phyloP scores from a whole-genome alignment of 2,888 invertebrate species.

The Smittia aterrima region DNA sequence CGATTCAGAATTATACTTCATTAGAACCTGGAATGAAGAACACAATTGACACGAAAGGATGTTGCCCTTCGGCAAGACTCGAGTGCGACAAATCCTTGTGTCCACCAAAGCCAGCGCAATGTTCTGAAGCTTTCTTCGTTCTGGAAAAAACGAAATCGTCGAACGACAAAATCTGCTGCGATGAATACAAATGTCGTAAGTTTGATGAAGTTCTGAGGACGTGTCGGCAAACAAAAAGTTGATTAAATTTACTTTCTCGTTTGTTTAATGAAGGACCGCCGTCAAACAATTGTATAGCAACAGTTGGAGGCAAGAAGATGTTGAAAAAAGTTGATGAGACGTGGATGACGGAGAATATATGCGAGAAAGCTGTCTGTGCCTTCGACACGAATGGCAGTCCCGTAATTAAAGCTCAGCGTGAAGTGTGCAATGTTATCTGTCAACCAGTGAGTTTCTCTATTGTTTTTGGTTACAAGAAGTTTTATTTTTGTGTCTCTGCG shows the following conservation, averaged over 20 bases:
- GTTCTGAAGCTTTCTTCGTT: conserved; percentile 62
- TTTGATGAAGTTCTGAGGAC: conserved; percentile 35
- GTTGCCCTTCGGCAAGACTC: conserved; percentile 65
- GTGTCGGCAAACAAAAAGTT: background rate
- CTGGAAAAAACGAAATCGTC: conserved; percentile 48
- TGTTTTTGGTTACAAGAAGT: background rate
- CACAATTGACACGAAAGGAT: conserved; percentile 62
- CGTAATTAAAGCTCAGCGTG: conserved; percentile 52
- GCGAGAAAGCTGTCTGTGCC: conserved; percentile 57
- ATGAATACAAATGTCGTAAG: conserved; percentile 64
- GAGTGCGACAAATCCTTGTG: conserved; percentile 65
- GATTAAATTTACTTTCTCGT: background rate
- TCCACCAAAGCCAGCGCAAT: conserved; percentile 56
- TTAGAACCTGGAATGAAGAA: conserved; percentile 64
- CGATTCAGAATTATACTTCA: conserved; percentile 49
- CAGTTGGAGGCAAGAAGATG: conserved; percentile 48
- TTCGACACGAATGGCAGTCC: conserved; percentile 53
- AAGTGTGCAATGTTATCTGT: conserved; percentile 57
- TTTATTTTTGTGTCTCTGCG: background rate
- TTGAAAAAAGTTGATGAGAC: conserved; percentile 53
- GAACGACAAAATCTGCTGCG: conserved; percentile 62
- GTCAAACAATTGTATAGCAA: conserved; percentile 50
- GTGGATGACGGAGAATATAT: conserved; percentile 58
- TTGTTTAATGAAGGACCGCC: conserved; percentile 46
- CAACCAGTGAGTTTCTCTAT: conserved; percentile 45